These are phyloP conservation scores for Melanerpes formicivorus DNA, from an alignment of 2,113 vertebrate species.

Conservation along the genomic window DNA sequence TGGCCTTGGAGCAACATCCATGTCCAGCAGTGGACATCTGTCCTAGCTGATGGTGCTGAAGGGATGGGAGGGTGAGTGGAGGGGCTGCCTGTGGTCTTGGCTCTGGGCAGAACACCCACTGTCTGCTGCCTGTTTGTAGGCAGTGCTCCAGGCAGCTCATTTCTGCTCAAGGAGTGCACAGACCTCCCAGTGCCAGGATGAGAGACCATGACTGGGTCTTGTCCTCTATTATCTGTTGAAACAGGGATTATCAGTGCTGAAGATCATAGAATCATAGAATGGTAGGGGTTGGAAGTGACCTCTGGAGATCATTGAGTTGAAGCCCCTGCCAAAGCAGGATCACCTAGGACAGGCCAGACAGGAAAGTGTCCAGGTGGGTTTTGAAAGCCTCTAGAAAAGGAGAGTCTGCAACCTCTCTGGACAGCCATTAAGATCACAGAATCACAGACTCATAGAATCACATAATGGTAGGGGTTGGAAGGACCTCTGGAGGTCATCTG, in stretches of 20 bases:
- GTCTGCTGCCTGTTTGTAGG: neutral
- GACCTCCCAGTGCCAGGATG: rapidly evolving
- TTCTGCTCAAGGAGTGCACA: neutral
- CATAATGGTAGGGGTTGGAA: too few relatives aligned
- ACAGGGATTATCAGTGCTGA: neutral
- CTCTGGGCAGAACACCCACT: neutral
- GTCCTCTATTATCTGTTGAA: neutral
- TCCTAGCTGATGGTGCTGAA: neutral
- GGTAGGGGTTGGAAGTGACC: too few relatives aligned
- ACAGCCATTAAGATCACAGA: too few relatives aligned
- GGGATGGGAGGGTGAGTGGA: neutral
- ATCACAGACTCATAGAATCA: too few relatives aligned
- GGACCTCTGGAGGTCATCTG: too few relatives aligned
- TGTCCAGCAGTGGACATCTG: neutral
- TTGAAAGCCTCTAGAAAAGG: too few relatives aligned
- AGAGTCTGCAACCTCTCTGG: too few relatives aligned
- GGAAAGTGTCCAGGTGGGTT: too few relatives aligned
- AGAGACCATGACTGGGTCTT: rapidly evolving
- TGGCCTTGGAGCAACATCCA: neutral
- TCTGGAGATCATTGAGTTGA: too few relatives aligned
- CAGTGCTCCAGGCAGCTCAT: rapidly evolving
- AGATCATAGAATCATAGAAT: neutral
- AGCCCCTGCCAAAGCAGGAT: too few relatives aligned
- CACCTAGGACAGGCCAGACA: too few relatives aligned
- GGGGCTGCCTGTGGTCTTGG: neutral